A percentile compares a stretch with the other conserved stretches of the same genome.
Evolutionary conservation across 2,888 invertebrate genomes (phyloP).

Genomic region (Hermaeophaga mercurialis): DNA sequence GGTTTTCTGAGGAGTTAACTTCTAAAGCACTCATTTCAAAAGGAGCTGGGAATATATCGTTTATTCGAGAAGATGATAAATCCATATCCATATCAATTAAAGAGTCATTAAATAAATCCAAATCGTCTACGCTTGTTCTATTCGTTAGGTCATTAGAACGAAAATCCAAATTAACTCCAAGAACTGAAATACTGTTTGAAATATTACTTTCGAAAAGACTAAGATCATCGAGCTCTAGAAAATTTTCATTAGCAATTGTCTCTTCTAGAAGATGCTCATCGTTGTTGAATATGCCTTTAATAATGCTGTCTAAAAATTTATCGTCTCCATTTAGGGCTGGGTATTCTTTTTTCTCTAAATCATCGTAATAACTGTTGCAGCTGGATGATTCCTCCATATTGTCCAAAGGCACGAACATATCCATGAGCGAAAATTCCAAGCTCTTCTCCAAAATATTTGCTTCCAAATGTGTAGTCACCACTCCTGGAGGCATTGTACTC

Average conservation of each 20-base stretch:
- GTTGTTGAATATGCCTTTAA: constrained; percentile 41
- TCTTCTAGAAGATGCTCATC: constrained; percentile 29
- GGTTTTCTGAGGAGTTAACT: constrained; percentile 33
- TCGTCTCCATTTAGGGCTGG: constrained; percentile 42
- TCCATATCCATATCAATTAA: constrained; percentile 42
- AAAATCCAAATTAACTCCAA: constrained; percentile 49
- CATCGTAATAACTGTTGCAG: constrained; percentile 31
- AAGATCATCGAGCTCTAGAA: constrained; percentile 32
- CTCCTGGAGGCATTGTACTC: background rate
- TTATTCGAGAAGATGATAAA: constrained; percentile 38
- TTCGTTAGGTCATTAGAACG: constrained; percentile 39
- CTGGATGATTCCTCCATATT: constrained; percentile 37
- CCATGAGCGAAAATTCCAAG: constrained; percentile 33
- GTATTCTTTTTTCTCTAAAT: constrained; percentile 31
- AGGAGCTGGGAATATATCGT: constrained; percentile 43
- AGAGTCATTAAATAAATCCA: constrained; percentile 41
- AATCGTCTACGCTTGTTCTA: constrained; percentile 36
- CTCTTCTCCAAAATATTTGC: constrained; percentile 32
- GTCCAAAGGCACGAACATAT: constrained; percentile 41
- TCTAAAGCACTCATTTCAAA: constrained; percentile 41
- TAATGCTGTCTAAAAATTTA: constrained; percentile 43
- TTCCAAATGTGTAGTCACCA: background rate
- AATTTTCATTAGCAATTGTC: constrained; percentile 27
- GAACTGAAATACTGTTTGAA: constrained; percentile 44
- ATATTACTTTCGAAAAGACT: constrained; percentile 28